Base-by-base conservation (phyloP, 2,888 invertebrate species). In the Stramonita haemastoma region DNA sequence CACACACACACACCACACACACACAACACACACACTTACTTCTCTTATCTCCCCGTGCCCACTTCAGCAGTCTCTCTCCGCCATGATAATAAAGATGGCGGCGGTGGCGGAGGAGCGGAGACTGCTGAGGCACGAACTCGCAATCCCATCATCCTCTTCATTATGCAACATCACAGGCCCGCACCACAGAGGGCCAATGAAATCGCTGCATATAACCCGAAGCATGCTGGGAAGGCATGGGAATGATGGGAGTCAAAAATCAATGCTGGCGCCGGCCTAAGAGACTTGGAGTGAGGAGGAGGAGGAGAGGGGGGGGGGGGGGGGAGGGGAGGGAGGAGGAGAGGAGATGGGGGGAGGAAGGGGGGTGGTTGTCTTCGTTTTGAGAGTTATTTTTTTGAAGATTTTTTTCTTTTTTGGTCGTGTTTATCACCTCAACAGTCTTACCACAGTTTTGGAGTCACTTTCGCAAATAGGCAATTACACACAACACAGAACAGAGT, bases 141-240 rank as follows among this genome's bases (percentile, higher is more conserved):
- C 66, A 70, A 15, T 4, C 29, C 32, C 22, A 34, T 66, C 32
- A 86, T 86, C 60, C 66, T 57, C 29, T 60, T 86, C 86, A 86
- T 86, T 86, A 86, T 86, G 86, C 86, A 86, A 70, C 86, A 66
- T 86, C 86, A 86, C 32, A 86, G 66, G 34, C 86, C 6, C 86
- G 34, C 86, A 60, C 86, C 34, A n/a, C 56, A 57, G 85, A 85
- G 26, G 19, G 19, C 60, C 70, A 86, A 86, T 70, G 32, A 66
- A 60, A 29, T 32, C 26, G 60, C 86, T 32, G 70, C 29, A 57
- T 70, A 86, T 19, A 57, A 26, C 22, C 60, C 29, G 19, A 19
- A 29, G 60, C 66, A 86, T 56, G 86, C 36, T 34, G 86, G 86
- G 86, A 60, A n/a, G 60, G 57, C 60, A 57, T 22, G 46, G 32